Conservation (phyloP, 2,797 vertebrate genomes). For the Merluccius polli region DNA sequence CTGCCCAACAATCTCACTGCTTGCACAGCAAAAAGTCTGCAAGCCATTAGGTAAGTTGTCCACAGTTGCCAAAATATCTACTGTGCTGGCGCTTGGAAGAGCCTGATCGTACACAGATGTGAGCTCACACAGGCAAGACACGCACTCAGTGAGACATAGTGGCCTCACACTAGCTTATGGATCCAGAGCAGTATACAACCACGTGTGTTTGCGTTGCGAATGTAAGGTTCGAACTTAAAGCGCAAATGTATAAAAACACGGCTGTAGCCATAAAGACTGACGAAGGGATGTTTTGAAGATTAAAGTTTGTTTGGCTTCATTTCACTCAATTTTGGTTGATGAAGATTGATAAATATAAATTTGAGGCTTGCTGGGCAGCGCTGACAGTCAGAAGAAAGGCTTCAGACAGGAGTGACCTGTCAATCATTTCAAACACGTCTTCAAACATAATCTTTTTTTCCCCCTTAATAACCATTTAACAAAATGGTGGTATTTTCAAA, state of each 20-base stretch:
- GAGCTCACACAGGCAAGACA: conserved; percentile 5
- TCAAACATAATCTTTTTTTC: neutral
- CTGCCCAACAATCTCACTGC: conserved; percentile 3
- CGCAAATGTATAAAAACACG: too few relatives aligned
- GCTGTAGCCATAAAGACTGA: too few relatives aligned
- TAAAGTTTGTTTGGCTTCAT: neutral
- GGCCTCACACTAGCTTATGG: neutral
- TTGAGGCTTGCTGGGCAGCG: neutral
- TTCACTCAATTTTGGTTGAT: neutral
- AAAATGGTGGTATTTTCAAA: neutral
- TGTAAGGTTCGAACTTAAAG: neutral
- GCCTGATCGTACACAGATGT: conserved; percentile 10
- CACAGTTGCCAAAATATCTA: conserved; percentile 16
- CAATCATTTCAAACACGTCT: neutral
- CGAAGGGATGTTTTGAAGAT: neutral
- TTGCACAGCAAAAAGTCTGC: conserved; percentile 2
- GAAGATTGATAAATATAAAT: neutral
- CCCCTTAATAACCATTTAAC: neutral
- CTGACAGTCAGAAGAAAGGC: neutral
- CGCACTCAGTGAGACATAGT: neutral
- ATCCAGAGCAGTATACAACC: neutral
- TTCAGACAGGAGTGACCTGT: too few relatives aligned
- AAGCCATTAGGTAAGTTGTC: conserved; percentile 14
- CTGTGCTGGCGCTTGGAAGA: conserved; percentile 11
- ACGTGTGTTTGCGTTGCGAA: neutral